Conservation (phyloP, 2,797 vertebrate genomes). For the Phaenicophaeus curvirostris region DNA sequence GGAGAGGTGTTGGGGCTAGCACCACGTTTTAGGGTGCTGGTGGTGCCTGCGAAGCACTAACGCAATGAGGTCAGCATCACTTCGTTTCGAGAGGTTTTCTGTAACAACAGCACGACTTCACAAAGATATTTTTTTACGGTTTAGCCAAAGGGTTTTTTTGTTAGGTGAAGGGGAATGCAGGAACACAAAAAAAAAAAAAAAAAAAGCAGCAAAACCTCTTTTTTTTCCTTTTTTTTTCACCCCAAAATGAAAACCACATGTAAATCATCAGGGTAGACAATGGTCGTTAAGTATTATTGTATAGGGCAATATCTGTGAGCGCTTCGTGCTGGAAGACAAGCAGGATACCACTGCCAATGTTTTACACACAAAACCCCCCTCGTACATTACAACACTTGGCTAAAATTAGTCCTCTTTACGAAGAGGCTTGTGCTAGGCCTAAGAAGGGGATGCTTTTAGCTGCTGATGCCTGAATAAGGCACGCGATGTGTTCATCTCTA, state of each 20-base stretch:
- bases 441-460: conserved; percentile 35
- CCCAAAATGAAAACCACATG: conserved; percentile 40
- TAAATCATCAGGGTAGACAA: conserved; percentile 40
- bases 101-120: conserved; percentile 40
- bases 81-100: conserved; percentile 27
- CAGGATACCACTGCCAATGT: conserved; percentile 48
- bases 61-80: conserved; percentile 39
- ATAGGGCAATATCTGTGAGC: conserved; percentile 29
- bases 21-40: conserved; percentile 23
- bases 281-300: conserved; percentile 36
- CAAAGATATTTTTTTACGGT: conserved; percentile 31
- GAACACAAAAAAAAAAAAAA: not conserved
- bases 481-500: not conserved
- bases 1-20: conserved; percentile 31
- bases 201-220: not conserved
- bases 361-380: conserved; percentile 42
- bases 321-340: conserved; percentile 33
- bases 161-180: conserved; percentile 45
- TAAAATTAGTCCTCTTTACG: conserved; percentile 32
- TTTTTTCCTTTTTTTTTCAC: not conserved
- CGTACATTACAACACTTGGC: conserved; percentile 10
- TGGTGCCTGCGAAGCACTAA: not conserved
- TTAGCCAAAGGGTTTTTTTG: conserved; percentile 22
- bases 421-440: conserved; percentile 6
- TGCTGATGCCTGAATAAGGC: conserved; percentile 27